Conservation (phyloP, 2,113 vertebrate species). For the Leptosomus discolor region DNA sequence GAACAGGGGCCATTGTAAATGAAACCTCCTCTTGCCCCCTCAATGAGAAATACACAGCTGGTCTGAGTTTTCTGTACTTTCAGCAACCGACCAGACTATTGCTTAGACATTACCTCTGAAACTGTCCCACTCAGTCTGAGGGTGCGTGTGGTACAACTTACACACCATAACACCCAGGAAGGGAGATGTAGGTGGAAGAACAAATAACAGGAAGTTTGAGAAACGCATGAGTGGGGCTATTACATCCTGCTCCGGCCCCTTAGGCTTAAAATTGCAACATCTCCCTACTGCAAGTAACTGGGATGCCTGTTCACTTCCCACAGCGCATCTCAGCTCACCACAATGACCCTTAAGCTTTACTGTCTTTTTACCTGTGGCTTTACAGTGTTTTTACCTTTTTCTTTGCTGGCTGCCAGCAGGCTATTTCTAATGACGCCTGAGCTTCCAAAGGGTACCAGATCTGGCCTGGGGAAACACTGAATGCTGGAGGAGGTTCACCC, state of each 20-base stretch:
- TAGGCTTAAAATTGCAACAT: background rate
- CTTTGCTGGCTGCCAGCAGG: background rate
- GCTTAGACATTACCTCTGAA: background rate
- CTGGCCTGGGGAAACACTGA: background rate
- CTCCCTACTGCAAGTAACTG: background rate
- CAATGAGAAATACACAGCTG: background rate
- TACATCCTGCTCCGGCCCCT: background rate
- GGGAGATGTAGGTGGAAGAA: constrained; percentile 12
- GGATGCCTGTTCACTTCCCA: background rate
- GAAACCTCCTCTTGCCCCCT: background rate
- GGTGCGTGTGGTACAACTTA: background rate
- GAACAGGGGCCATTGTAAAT: background rate
- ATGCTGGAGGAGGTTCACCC: background rate
- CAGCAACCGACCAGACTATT: background rate
- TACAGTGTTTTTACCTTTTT: no score
- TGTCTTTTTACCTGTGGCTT: background rate
- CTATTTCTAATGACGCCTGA: background rate
- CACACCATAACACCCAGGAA: background rate
- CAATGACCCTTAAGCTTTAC: background rate
- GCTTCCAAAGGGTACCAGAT: background rate
- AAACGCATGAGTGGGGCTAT: background rate
- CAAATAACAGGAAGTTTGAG: constrained; percentile 37
- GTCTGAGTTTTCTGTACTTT: background rate
- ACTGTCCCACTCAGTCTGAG: background rate
- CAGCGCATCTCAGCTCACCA: background rate